Evolutionary conservation across 2,888 invertebrate species (phyloP), one percentile per base, ranked within the genome.

Genomic region (Chymomyza fuscimana): DNA sequence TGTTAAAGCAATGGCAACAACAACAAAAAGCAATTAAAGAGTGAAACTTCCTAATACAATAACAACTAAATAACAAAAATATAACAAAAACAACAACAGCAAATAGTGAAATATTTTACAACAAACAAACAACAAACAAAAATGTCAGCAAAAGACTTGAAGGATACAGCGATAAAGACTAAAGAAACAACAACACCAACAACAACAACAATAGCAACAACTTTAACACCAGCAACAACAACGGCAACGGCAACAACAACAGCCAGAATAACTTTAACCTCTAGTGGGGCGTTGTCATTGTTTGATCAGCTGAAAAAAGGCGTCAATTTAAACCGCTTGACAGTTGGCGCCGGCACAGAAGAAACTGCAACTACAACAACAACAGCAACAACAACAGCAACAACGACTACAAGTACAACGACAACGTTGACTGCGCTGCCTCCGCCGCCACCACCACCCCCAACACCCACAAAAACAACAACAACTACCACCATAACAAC

Each of bases 281-380:
- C 84, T 36, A 74, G 50, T 63, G 72, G 72, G 70, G 85, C 81
- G 67, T 81, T 90, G 78, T 90, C 89, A 72, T 74, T 90, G 72
- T 90, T 90, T 76, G 90, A 90, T 89, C 90, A 90, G 80, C 80
- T 90, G 66, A 90, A 90, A 82, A 90, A 89, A 78, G 89, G 90
- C 80, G 86, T 86, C 70, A 88, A 89, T 86, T 83, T 86, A 72
- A 90, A 89, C 77, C 80, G 76, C 77, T 79, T 75, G 74, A 77
- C 82, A 80, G 73, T 78, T 74, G 74, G 77, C 71, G 77, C 50
- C 72, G 65, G 60, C 29, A 61, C 56, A 69, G 66, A 76, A 56
- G n/a, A 75, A 63, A 54, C 69, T 72, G 15, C 73, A 52, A 50
- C 56, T 19, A 36, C 72, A 15, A 10, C 66, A 19, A 16, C 40